Conservation (phyloP, 2,797 vertebrate species). For the Crypturellus tataupa region DNA sequence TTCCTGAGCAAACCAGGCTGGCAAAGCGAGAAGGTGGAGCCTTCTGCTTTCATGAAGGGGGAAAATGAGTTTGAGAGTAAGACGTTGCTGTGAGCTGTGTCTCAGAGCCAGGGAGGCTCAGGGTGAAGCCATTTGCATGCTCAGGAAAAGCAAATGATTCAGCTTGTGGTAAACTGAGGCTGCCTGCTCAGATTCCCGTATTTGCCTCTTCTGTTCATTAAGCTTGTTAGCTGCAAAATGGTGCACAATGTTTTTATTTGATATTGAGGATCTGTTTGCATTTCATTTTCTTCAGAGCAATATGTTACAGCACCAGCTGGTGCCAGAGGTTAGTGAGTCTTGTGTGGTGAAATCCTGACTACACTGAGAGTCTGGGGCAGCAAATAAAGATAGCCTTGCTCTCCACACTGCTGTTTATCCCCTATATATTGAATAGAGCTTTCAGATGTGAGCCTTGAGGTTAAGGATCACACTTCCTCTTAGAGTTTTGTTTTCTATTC, state of each 20-base stretch:
- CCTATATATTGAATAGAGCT: neutral
- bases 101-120: neutral
- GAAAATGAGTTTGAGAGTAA: neutral
- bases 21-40: neutral
- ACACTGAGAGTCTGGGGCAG: neutral
- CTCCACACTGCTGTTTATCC: neutral
- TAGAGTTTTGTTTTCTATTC: neutral
- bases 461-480: neutral
- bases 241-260: neutral
- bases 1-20: neutral
- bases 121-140: neutral
- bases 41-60: neutral
- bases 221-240: neutral
- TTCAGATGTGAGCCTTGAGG: neutral
- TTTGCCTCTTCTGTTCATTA: neutral
- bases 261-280: neutral
- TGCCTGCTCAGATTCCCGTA: neutral
- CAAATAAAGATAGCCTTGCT: neutral
- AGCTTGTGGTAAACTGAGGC: neutral
- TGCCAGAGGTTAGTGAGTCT: neutral
- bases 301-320: neutral
- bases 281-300: neutral
- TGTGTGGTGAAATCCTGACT: neutral
- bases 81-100: neutral
- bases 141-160: neutral